Evolutionary conservation across 2,797 vertebrate species (phyloP).

Genomic region (Yasuhikotakia modesta): DNA sequence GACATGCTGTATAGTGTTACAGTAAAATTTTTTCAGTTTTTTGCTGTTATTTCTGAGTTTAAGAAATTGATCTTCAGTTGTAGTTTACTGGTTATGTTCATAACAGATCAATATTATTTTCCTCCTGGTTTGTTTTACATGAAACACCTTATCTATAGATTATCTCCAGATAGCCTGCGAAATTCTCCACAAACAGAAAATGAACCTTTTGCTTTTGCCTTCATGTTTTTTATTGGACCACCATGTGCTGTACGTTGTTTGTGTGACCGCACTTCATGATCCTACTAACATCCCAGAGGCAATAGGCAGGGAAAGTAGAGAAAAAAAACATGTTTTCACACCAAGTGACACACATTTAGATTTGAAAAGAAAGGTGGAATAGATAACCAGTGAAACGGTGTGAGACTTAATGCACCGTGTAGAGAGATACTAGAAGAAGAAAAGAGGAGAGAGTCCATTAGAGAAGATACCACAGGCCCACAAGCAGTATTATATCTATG

Average conservation of each 20-base stretch:
- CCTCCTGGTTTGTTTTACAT: background rate
- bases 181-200: background rate
- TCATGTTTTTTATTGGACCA: background rate
- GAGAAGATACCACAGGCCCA: constrained; percentile 60
- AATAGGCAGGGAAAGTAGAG: background rate
- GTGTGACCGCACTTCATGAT: constrained; percentile 12
- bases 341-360: constrained; percentile 63
- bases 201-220: background rate
- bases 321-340: constrained; percentile 54
- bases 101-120: no score
- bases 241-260: background rate
- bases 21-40: no score
- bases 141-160: background rate
- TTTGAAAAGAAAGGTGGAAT: constrained; percentile 62
- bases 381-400: constrained; percentile 67
- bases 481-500: constrained; percentile 61
- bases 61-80: no score
- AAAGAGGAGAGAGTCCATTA: constrained; percentile 69
- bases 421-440: constrained; percentile 58
- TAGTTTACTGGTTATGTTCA: no score
- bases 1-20: no score
- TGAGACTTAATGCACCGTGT: constrained; percentile 63
- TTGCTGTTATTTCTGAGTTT: no score
- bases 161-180: background rate
- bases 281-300: constrained; percentile 14